Evolutionary conservation across 2,113 vertebrate genomes (phyloP).

Genomic region (Macquaria ambigua): DNA sequence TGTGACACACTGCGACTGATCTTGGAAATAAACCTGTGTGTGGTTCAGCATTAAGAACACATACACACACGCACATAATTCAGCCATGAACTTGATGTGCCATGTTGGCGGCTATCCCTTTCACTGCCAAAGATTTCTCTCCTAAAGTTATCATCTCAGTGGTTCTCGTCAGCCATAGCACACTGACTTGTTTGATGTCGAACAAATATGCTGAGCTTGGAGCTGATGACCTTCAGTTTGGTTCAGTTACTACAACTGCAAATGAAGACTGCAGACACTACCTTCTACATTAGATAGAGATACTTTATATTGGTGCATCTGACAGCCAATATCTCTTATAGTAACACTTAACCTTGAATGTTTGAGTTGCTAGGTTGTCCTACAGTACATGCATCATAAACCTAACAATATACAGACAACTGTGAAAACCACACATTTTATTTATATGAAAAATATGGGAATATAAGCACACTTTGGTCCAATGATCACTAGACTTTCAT

Average conservation of each 20-base stretch:
- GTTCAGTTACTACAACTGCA: conserved; percentile 3
- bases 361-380: background rate
- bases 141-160: conserved; percentile 8
- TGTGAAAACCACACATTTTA: background rate
- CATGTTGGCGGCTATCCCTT: background rate
- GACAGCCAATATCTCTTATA: background rate
- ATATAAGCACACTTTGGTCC: background rate
- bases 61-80: background rate
- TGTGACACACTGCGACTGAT: conserved; percentile 18
- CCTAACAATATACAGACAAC: background rate
- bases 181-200: conserved; percentile 25
- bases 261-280: background rate
- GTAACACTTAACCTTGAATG: background rate
- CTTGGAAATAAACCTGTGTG: conserved; percentile 37
- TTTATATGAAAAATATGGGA: background rate
- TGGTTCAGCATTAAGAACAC: conserved; percentile 7
- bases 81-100: background rate
- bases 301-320: background rate
- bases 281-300: background rate
- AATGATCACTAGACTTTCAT: background rate
- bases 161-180: background rate
- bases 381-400: background rate
- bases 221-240: conserved; percentile 31
- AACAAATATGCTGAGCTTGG: conserved; percentile 30
- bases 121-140: background rate